Base-by-base conservation (phyloP, 2,888 invertebrate genomes). In the Lasioglossum leucozonium region DNA sequence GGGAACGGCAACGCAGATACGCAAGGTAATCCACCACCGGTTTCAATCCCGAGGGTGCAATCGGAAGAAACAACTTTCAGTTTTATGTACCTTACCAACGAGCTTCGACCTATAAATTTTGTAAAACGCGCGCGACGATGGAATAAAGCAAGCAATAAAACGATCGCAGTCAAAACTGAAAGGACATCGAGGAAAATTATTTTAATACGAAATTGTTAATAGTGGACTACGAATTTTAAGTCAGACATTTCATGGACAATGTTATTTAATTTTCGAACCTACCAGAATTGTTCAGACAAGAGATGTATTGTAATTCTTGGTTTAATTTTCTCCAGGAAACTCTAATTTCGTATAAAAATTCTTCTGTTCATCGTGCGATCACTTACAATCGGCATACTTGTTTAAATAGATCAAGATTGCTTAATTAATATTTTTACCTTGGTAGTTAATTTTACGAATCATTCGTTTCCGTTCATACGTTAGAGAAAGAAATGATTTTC, bases 31-130 rank as follows among this genome's bases (percentile, higher is more conserved):
- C 84, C 77, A 81, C 40, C 37, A 65, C 13, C 55, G 78, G 80
- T 79, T 78, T 78, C 78, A 78, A 79, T 85, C 85, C 69, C 79
- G 58, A n/a, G 77, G 76, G 73, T 74, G 67, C 76, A 77, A 77
- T 81, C 73, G 47, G n/a, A 26, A 71, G n/a, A 16, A 47, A 26
- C 72, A 62, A 51, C 72, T 40, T 79, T 55, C 30, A n/a, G 58
- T 65, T 75, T 72, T 72, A 74, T 47, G 40, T 44, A 3, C 5
- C 16, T 80, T 62, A 11, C 42, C 62, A 3, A 65, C n/a, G 37
- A 18, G 18, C 18, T 55, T 22, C 26, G 40, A n/a, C 10, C 72
- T 58, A 51, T 79, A 74, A 82, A 71, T 71, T 79, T 47, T 40
- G 16, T 47, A 58, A 79, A 76, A 47, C 67, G 18, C n/a, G 13